phyloP scores from a whole-genome alignment of 2,888 invertebrate genomes.

The Mythimna pallens region DNA sequence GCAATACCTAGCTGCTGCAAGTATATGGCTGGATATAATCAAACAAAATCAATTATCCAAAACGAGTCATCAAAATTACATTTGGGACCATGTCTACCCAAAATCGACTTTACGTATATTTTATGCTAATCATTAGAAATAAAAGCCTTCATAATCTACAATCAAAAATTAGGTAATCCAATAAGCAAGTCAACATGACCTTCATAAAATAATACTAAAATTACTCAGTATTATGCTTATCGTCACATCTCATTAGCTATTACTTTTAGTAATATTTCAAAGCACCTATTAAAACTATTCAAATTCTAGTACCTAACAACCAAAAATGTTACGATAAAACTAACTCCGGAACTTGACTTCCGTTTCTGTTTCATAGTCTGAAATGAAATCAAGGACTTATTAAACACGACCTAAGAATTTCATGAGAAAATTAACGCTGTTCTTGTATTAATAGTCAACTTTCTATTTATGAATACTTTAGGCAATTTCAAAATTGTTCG shows the following conservation, averaged over 20 bases:
- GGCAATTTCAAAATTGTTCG: neutral
- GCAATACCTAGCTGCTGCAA: neutral
- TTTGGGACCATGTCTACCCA: neutral
- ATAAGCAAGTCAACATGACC: slow-evolving; percentile 6
- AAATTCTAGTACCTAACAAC: neutral
- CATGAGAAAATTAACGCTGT: slow-evolving; percentile 6
- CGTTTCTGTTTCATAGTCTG: slow-evolving; percentile 7
- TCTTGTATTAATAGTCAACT: neutral
- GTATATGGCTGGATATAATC: neutral
- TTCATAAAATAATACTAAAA: slow-evolving; percentile 11
- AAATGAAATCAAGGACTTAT: slow-evolving; percentile 20
- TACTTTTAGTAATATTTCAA: slow-evolving; percentile 6
- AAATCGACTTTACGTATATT: neutral
- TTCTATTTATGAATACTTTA: neutral
- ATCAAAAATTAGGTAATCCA: neutral
- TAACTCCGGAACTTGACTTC: slow-evolving; percentile 18
- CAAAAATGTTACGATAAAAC: slow-evolving; percentile 7
- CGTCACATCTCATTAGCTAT: slow-evolving; percentile 13
- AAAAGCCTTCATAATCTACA: neutral
- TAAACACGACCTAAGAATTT: slow-evolving; percentile 26
- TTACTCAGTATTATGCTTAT: slow-evolving; percentile 19
- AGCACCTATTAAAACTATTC: neutral
- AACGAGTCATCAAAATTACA: slow-evolving; percentile 5
- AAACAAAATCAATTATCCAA: neutral
- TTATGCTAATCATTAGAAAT: neutral